phyloP scores from a whole-genome alignment of 2,113 vertebrate genomes.

The Petrocephalus microphthalmus region DNA sequence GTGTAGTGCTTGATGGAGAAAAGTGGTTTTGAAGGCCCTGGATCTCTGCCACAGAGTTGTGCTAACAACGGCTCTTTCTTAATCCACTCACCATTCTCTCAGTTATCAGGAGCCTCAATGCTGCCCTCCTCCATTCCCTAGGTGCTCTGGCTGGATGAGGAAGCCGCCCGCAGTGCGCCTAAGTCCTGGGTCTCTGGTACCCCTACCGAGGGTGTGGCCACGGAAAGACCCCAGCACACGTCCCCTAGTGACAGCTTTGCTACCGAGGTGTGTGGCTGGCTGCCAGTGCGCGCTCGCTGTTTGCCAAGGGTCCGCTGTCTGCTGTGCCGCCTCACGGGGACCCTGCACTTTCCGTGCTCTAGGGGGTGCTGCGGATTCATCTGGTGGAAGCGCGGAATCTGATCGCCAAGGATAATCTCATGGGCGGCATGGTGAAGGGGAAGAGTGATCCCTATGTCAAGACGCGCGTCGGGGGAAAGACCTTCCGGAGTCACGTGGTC shows the following conservation, averaged over 20 bases:
- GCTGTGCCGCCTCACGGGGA: not conserved
- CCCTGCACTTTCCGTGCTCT: not conserved
- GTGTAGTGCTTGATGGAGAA: not conserved
- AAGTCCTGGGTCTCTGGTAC: not conserved
- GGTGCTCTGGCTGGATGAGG: slow-evolving; percentile 73
- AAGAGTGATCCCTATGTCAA: slow-evolving; percentile 88
- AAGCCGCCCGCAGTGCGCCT: slow-evolving; percentile 51
- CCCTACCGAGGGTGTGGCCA: not conserved
- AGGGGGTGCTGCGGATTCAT: slow-evolving; percentile 6
- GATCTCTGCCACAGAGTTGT: not conserved
- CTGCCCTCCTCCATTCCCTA: slow-evolving; percentile 33
- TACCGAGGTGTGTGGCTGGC: slow-evolving; percentile 45
- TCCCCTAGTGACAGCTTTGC: slow-evolving; percentile 48
- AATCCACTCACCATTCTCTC: not conserved
- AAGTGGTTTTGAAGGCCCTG: not conserved
- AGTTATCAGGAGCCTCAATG: not conserved
- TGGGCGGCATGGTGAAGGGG: slow-evolving; percentile 80
- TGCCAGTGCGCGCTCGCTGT: not conserved
- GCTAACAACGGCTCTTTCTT: not conserved
- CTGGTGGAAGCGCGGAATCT: slow-evolving; percentile 73
- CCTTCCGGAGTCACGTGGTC: slow-evolving; percentile 75
- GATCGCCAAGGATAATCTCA: slow-evolving; percentile 83
- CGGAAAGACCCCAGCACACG: slow-evolving; percentile 40
- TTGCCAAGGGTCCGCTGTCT: not conserved
- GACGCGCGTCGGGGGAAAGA: slow-evolving; percentile 68